These are phyloP conservation scores for Rhineura floridana DNA, from an alignment of 2,113 vertebrate genomes.

Conservation along the genomic window DNA sequence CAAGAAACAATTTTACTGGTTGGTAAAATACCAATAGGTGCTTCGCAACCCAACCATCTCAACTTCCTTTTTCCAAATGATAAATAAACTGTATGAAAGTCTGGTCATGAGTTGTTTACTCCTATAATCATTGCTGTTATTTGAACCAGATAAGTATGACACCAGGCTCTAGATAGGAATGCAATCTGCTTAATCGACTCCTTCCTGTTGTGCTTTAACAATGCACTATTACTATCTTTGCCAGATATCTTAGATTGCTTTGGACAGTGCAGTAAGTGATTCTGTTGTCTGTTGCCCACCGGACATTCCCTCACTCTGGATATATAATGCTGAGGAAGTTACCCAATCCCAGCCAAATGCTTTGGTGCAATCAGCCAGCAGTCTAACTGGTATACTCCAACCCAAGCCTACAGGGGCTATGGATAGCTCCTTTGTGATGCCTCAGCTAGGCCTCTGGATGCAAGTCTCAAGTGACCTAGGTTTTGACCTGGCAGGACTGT, in stretches of 20 bases:
- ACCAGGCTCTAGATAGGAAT: no score
- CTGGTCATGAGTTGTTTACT: no score
- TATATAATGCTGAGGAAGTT: not conserved
- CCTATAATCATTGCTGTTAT: no score
- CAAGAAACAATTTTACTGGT: no score
- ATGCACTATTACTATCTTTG: not conserved
- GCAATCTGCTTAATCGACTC: not conserved
- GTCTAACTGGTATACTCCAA: not conserved
- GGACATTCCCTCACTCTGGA: not conserved
- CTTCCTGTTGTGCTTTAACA: not conserved
- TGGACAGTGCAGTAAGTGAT: not conserved
- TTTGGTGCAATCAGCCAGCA: not conserved
- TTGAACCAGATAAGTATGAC: no score
- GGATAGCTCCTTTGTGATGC: not conserved
- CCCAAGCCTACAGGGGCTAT: not conserved
- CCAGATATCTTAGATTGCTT: not conserved
- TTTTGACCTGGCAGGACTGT: not conserved
- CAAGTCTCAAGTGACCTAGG: not conserved
- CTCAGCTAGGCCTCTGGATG: not conserved
- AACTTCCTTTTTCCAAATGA: not conserved
- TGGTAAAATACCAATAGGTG: not conserved
- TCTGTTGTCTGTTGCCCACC: not conserved
- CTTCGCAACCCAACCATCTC: not conserved
- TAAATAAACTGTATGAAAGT: no score
- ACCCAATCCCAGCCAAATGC: not conserved